Evolutionary conservation across 1,140 invertebrate genomes (phyloP), one percentile per base, ranked within the genome.

Genomic region (Tribolium castaneum): DNA sequence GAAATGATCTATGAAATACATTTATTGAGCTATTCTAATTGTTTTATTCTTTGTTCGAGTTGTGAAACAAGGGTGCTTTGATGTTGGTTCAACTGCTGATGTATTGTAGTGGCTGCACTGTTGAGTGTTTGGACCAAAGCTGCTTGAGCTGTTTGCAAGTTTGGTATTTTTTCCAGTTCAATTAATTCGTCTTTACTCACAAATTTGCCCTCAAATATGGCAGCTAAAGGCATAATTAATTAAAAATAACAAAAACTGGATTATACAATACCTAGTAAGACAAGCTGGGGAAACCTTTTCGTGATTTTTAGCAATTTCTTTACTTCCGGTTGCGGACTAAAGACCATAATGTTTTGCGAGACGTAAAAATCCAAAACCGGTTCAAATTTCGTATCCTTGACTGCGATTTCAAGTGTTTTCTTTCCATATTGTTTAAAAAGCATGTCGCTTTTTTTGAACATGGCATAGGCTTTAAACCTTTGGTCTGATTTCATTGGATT

Each of bases 131-230:
- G 89, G 74, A 93, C 92, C 13, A 95, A 86, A 80, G 89, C 88
- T 30, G 90, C 88, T 83, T 91, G 90, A 0, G 89, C 88, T 30
- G 88, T 84, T 79, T 90, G 88, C 70, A 94, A 80, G 82, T 90
- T 90, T 0, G 91, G 90, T 81, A 93, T 87, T 82, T 89, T 86
- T 59, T 91, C 91, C 78, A 90, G 93, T 77, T 89, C 88, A 30
- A 92, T 78, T 13, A 94, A 88, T 79, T 94, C 91, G 83, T 92
- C 91, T 56, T 88, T 89, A 35, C 88, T 91, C 25, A 94, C 78
- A n/a, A 94, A 85, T 62, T 86, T 90, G 51, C 91, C 90, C 79
- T 94, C 90, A 62, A 93, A 88, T 77, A 94, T 90, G 25, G 91
- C 93, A 82, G 89, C 92, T 92, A 82, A 30, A 30, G 1, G 6